Conservation (phyloP, 2,797 vertebrate genomes). For the Tragopan temminckii region DNA sequence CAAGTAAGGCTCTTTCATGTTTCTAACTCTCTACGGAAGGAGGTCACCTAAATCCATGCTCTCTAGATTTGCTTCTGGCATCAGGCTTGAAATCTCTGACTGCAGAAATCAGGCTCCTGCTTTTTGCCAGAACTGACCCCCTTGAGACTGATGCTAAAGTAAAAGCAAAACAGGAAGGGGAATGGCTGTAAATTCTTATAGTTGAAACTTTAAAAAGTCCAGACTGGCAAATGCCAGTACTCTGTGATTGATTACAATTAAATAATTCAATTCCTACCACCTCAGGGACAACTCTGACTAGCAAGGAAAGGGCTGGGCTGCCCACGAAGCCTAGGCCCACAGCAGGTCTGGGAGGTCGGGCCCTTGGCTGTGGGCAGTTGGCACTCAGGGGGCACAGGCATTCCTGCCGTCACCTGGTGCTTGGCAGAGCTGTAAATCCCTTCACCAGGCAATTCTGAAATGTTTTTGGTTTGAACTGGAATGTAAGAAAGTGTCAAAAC, state of each 20-base stretch:
- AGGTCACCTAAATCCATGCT: background rate
- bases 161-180: no score
- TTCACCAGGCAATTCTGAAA: background rate
- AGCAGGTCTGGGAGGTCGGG: background rate
- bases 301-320: background rate
- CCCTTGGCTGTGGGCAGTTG: background rate
- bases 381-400: background rate
- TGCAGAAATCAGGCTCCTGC: background rate
- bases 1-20: background rate
- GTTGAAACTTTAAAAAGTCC: background rate
- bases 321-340: background rate
- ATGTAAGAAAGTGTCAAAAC: background rate
- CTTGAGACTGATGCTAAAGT: background rate
- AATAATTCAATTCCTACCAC: background rate
- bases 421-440: background rate
- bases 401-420: background rate
- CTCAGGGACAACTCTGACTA: background rate
- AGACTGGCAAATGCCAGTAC: background rate
- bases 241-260: background rate
- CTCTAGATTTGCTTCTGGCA: background rate
- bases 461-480: background rate
- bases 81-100: background rate
- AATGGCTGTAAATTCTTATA: background rate
- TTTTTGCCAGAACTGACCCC: background rate
- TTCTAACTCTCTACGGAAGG: background rate